Conservation (phyloP, 1,140 invertebrate genomes). For the Phenacoccus solenopsis region DNA sequence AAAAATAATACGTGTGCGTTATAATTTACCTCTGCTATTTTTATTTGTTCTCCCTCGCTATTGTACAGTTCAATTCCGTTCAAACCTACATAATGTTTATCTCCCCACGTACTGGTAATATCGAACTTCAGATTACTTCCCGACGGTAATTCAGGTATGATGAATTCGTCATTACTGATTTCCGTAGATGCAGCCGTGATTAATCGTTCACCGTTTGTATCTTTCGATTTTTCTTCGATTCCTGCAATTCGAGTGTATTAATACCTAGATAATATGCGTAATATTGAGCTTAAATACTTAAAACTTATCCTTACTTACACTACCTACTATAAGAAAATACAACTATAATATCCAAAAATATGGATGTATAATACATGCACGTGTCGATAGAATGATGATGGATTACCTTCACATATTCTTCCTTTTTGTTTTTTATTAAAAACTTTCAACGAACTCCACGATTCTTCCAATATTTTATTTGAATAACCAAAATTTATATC, state of each 20-base stretch:
- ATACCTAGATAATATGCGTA: neutral
- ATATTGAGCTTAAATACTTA: neutral
- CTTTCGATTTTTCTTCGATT: too few species aligned
- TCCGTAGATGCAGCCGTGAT: neutral
- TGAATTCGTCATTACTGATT: conserved; percentile 24
- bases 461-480: conserved; percentile 28
- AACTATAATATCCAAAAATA: neutral
- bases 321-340: neutral
- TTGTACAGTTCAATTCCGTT: conserved; percentile 70
- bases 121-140: conserved; percentile 52
- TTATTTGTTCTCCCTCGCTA: conserved; percentile 42
- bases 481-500: neutral
- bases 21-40: conserved; percentile 40
- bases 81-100: conserved; percentile 62
- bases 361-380: neutral
- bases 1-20: neutral
- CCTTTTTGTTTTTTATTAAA: conserved; percentile 30
- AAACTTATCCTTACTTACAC: neutral
- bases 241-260: too few species aligned
- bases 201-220: neutral
- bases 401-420: conserved; percentile 22
- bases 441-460: conserved; percentile 29
- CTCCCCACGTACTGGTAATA: conserved; percentile 69
- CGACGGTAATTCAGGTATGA: conserved; percentile 60
- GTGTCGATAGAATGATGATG: neutral